Percentiles rank a stretch among this genome's conserved stretches.
Evolutionary conservation across 35 echinoderm and acorn worm genomes (phyloP).

Genomic region (Chiridota heheva): DNA sequence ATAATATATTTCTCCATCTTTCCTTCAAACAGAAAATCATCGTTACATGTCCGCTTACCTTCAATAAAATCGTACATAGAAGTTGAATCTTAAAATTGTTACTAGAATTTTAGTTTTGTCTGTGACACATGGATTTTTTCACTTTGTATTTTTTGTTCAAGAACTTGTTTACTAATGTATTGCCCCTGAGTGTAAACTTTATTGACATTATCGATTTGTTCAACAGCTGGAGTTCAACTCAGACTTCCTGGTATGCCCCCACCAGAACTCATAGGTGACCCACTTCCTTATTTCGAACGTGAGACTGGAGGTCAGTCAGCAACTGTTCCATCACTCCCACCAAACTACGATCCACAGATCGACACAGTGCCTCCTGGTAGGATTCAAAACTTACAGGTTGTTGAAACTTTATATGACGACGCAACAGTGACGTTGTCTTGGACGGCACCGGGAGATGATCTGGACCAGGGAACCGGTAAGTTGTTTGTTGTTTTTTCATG

Average conservation of each 20-base stretch:
- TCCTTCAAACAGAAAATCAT: no score
- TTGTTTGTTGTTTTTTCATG: not conserved
- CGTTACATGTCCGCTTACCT: no score
- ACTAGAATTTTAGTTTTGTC: not conserved
- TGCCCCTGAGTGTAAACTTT: not conserved
- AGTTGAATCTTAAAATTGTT: no score
- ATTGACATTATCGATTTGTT: not conserved
- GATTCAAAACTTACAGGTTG: slow-evolving; percentile 55
- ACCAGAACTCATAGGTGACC: slow-evolving; percentile 14
- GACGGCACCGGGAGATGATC: slow-evolving; percentile 6
- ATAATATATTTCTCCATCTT: no score
- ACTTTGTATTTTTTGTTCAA: not conserved
- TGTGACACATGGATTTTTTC: not conserved
- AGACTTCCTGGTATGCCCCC: slow-evolving; percentile 32
- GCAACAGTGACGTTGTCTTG: not conserved
- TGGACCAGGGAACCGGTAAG: slow-evolving; percentile 22
- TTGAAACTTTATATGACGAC: not conserved
- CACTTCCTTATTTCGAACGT: slow-evolving; percentile 33
- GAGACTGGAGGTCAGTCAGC: slow-evolving; percentile 44
- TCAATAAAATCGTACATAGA: no score
- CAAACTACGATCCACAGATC: slow-evolving; percentile 25
- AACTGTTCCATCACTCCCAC: slow-evolving; percentile 26
- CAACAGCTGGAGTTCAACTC: slow-evolving; percentile 37
- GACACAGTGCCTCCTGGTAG: slow-evolving; percentile 57
- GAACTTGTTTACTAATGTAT: not conserved